Evolutionary conservation across 2,113 vertebrate species (phyloP).

Genomic region (Marmota monax): DNA sequence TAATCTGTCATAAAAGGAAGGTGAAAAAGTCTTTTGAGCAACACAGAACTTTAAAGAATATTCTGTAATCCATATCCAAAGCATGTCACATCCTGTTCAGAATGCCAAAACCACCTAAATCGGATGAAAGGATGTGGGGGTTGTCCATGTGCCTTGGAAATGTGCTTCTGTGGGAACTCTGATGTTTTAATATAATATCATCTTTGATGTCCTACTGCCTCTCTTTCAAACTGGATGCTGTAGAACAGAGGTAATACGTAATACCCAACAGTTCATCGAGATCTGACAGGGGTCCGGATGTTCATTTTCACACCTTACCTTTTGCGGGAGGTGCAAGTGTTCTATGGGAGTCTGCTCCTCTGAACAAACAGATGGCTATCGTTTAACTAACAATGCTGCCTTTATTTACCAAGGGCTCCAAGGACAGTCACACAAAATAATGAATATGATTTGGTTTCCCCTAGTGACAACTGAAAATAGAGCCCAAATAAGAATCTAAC

Average conservation of each 20-base stretch:
- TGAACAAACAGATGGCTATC: slow-evolving; percentile 64
- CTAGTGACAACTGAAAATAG: slow-evolving; percentile 8
- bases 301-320: slow-evolving; percentile 33
- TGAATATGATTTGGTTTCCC: slow-evolving; percentile 21
- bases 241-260: background rate
- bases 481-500: slow-evolving; percentile 28
- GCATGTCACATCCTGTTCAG: background rate
- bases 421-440: slow-evolving; percentile 9
- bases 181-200: background rate
- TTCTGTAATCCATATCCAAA: background rate
- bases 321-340: slow-evolving; percentile 30
- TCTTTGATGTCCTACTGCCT: slow-evolving; percentile 16
- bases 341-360: slow-evolving; percentile 10
- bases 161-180: background rate
- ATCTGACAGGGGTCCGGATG: background rate
- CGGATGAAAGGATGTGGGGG: background rate
- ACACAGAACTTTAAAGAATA: slow-evolving; percentile 22
- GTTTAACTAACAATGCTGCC: background rate
- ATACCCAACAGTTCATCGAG: background rate
- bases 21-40: background rate
- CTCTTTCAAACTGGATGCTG: slow-evolving; percentile 36
- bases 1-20: background rate
- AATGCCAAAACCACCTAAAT: background rate
- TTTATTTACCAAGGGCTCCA: slow-evolving; percentile 35
- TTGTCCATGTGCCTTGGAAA: background rate